phyloP scores from a whole-genome alignment of 35 echinoderm and acorn worm species.

The Acanthaster planci region DNA sequence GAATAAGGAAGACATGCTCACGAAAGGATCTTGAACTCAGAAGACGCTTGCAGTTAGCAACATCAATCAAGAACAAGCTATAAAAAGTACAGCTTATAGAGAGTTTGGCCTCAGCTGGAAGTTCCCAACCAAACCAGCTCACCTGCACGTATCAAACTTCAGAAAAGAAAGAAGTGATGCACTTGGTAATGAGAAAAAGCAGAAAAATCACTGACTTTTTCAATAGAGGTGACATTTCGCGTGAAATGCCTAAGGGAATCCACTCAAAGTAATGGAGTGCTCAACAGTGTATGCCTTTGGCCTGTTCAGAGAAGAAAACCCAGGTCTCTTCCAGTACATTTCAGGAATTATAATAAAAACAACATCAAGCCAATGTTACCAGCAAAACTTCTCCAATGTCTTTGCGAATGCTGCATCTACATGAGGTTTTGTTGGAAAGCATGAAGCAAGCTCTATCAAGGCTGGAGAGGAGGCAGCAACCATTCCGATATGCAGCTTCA shows the following conservation, averaged over 20 bases:
- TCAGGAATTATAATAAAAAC: conserved; percentile 26
- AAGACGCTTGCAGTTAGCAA: conserved; percentile 26
- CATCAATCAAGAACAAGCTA: conserved; percentile 43
- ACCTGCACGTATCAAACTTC: background rate
- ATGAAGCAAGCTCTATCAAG: background rate
- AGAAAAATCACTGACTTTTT: conserved; percentile 40
- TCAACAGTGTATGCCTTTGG: conserved; percentile 17
- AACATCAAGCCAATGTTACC: conserved; percentile 33
- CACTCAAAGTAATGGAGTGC: conserved; percentile 62
- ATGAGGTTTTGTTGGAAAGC: conserved; percentile 36
- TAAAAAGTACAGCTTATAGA: conserved; percentile 30
- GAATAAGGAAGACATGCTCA: conserved; percentile 17
- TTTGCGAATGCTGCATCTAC: conserved; percentile 59
- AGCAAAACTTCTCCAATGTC: conserved; percentile 45
- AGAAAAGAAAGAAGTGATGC: conserved; percentile 39
- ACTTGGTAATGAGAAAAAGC: background rate
- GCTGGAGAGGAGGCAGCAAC: background rate
- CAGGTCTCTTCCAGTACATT: conserved; percentile 49
- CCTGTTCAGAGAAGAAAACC: conserved; percentile 48
- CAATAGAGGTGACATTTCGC: conserved; percentile 40
- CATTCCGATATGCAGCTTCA: background rate
- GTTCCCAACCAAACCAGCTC: background rate
- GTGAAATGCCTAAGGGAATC: conserved; percentile 38
- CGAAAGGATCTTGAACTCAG: conserved; percentile 35
- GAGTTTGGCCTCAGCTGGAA: conserved; percentile 46